Evolutionary conservation across 2,888 invertebrate genomes (phyloP).

Genomic region (Volucella inanis): DNA sequence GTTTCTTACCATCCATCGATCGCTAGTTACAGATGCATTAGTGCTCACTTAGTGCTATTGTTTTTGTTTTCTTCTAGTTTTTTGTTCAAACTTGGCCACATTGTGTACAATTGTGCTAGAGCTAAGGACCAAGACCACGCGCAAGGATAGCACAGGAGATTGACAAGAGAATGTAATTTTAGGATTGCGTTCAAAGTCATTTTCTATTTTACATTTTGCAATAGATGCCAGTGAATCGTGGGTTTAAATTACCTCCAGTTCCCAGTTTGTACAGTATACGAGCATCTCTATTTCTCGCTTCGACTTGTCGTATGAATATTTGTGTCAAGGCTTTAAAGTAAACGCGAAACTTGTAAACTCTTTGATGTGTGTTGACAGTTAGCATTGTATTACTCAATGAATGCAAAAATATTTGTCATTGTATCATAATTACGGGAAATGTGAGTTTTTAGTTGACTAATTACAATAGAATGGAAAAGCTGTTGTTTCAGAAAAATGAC

Average conservation of each 20-base stretch:
- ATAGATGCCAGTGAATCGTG: constrained; percentile 41
- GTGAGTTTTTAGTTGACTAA: constrained; percentile 31
- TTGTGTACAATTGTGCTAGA: constrained; percentile 1
- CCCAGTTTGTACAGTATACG: background rate
- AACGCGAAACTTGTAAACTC: constrained; percentile 4
- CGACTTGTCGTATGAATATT: constrained; percentile 1
- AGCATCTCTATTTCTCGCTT: background rate
- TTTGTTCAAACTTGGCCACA: constrained; percentile 2
- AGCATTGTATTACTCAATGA: constrained; percentile 5
- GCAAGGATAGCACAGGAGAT: constrained; percentile 10
- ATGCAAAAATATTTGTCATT: constrained; percentile 33
- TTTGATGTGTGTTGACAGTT: constrained; percentile 43
- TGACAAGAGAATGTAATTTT: constrained; percentile 57
- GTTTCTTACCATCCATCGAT: constrained; percentile 41
- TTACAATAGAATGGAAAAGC: background rate
- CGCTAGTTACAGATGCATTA: constrained; percentile 49
- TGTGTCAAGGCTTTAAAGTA: constrained; percentile 12
- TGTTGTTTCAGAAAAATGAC: constrained; percentile 13
- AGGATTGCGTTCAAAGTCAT: constrained; percentile 56
- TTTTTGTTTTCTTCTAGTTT: constrained; percentile 9
- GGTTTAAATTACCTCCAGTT: constrained; percentile 1
- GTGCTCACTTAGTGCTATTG: constrained; percentile 50
- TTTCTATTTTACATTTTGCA: constrained; percentile 61
- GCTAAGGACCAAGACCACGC: background rate
- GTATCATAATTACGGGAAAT: constrained; percentile 4